Base-by-base conservation (phyloP, 2,888 invertebrate species). In the Cloeon dipterum region DNA sequence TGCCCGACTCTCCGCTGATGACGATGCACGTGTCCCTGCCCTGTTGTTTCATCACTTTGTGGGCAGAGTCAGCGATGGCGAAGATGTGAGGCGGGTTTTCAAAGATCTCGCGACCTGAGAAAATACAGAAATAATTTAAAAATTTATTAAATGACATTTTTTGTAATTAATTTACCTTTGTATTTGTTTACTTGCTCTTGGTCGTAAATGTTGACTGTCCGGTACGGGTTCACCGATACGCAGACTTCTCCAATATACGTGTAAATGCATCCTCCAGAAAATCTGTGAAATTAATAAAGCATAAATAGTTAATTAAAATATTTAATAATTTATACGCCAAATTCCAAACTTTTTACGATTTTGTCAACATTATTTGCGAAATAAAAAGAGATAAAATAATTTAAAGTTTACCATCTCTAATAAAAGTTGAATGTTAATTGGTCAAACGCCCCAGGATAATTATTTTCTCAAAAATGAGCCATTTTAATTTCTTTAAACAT, bases 201-300 rank as follows among this genome's bases (percentile, higher is more conserved):
- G 40, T 79, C 85, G 62, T 94, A 98, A 53, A 96, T 86, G 55
- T 86, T 85, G 58, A 93, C 70, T 33, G 68, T 74, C 53, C 78
- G 73, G 65, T 98, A 98, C 1, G 96, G 96, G 62, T 98, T 98
- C 46, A 98, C 82, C 0, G 94, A 93, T 26, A 98, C 88, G 53
- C 86, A 77, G 48, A 93, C 91, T 62, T 98, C 96, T 29, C 96
- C 96, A 48, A 98, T 98, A 62, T 96, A 96, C 5, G 94, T 93
- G 66, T 96, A 96, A 53, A 96, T 89, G 56, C 74, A 76, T 47
- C 85, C 82, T 56, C 74, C 72, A 59, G 79, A 77, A 55, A 81
- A 89, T 55, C 89, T 91, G 65, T n/a, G 63, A 61, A 47, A 52
- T 54, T 56, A 45, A 42, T 26, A 20, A 37, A 37, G 32, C 5